phyloP scores from a whole-genome alignment of 2,888 invertebrate species.

The Neoaliturus tenellus region DNA sequence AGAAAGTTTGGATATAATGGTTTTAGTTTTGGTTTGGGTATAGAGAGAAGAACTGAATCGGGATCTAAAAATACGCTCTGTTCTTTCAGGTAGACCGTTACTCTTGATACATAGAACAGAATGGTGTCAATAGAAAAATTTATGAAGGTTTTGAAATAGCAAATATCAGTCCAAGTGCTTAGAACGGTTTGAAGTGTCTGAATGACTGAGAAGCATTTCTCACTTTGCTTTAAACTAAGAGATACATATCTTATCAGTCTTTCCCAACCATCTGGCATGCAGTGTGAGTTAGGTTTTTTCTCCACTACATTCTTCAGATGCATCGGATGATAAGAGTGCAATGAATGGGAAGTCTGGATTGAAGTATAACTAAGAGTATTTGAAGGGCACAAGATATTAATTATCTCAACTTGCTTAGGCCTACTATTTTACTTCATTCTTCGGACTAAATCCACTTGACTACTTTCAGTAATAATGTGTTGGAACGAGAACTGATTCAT shows the following conservation, averaged over 20 bases:
- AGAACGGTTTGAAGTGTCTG: no score
- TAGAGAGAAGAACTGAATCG: no score
- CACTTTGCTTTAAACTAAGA: neutral
- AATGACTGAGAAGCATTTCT: constrained; percentile 24
- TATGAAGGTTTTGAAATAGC: neutral
- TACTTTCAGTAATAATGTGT: neutral
- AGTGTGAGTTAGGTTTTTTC: neutral
- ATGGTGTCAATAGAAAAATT: neutral
- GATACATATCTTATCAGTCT: no score
- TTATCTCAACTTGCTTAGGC: no score
- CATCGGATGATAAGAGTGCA: no score
- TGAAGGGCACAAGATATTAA: neutral
- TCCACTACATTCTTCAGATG: no score
- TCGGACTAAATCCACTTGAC: neutral
- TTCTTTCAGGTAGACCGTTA: no score
- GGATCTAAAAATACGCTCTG: no score
- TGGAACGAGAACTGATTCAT: neutral
- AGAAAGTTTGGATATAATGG: no score
- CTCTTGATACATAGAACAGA: neutral
- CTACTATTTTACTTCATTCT: neutral
- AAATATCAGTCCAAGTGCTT: neutral
- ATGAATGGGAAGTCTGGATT: no score
- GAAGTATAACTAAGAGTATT: neutral
- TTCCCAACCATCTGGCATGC: no score
- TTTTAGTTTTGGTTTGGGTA: no score